These are phyloP conservation scores for Centrocercus urophasianus DNA, from an alignment of 2,113 vertebrate genomes.

Conservation along the genomic window DNA sequence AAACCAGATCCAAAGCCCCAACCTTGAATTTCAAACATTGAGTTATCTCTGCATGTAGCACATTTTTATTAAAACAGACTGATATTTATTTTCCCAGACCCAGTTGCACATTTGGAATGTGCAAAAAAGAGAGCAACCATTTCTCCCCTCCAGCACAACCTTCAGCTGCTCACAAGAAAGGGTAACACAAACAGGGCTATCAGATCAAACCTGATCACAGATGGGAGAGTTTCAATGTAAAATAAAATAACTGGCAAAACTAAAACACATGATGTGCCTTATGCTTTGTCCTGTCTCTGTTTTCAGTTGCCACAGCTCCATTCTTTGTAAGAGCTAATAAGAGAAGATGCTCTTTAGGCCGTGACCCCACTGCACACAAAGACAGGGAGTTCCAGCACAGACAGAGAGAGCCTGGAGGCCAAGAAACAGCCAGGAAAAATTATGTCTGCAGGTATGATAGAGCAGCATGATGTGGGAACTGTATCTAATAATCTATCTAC, in stretches of 20 bases:
- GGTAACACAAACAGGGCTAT: not conserved
- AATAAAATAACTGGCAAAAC: not conserved
- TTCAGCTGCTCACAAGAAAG: not conserved
- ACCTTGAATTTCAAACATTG: not conserved
- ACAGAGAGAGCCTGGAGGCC: not conserved
- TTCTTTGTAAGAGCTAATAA: not conserved
- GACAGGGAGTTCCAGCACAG: not conserved
- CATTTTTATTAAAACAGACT: not conserved
- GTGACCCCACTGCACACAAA: not conserved
- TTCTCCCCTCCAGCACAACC: not conserved
- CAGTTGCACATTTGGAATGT: not conserved
- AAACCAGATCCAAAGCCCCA: not conserved
- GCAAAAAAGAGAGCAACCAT: not conserved
- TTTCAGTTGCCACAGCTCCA: not conserved
- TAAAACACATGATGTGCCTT: not conserved
- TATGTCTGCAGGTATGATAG: not conserved
- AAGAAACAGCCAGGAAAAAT: not conserved
- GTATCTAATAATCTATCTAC: not conserved
- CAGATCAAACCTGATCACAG: not conserved
- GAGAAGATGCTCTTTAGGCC: not conserved
- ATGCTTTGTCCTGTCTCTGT: not conserved
- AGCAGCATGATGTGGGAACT: not conserved
- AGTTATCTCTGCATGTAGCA: not conserved
- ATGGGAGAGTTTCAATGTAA: not conserved
- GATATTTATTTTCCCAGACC: not conserved